Evolutionary conservation across 2,888 invertebrate genomes (phyloP).

Genomic region (Idaea straminata): DNA sequence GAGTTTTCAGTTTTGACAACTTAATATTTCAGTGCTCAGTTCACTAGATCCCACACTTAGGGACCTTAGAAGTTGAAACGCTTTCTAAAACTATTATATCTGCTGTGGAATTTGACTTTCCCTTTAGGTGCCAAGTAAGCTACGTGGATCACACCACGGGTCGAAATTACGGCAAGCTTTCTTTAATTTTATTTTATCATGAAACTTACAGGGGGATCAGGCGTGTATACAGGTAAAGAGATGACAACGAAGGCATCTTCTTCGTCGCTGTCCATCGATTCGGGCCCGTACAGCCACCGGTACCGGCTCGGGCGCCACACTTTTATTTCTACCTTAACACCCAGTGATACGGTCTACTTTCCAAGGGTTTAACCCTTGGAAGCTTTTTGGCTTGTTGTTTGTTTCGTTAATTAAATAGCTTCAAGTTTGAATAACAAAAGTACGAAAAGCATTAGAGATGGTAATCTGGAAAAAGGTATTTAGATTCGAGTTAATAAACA

Average conservation of each 20-base stretch:
- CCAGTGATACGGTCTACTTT: conserved; percentile 6
- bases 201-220: conserved; percentile 64
- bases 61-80: too few relatives aligned
- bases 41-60: too few relatives aligned
- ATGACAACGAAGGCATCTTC: conserved; percentile 85
- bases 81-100: too few relatives aligned
- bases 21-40: too few relatives aligned
- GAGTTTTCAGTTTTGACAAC: too few relatives aligned
- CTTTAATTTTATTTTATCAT: background rate
- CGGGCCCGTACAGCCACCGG: conserved; percentile 70
- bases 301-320: conserved; percentile 72
- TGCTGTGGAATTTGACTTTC: too few relatives aligned
- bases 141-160: too few relatives aligned
- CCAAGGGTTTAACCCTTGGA: conserved; percentile 3
- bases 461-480: conserved; percentile 6
- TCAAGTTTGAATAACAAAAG: conserved; percentile 2
- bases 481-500: background rate
- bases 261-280: conserved; percentile 82
- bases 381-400: background rate
- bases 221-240: conserved; percentile 82
- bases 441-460: background rate
- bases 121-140: too few relatives aligned
- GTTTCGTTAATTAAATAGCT: conserved; percentile 9
- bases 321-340: conserved; percentile 39
- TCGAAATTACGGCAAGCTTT: background rate